These are phyloP conservation scores for Amblyjoppa fuscipennis DNA, from an alignment of 2,888 invertebrate species.

Conservation along the genomic window DNA sequence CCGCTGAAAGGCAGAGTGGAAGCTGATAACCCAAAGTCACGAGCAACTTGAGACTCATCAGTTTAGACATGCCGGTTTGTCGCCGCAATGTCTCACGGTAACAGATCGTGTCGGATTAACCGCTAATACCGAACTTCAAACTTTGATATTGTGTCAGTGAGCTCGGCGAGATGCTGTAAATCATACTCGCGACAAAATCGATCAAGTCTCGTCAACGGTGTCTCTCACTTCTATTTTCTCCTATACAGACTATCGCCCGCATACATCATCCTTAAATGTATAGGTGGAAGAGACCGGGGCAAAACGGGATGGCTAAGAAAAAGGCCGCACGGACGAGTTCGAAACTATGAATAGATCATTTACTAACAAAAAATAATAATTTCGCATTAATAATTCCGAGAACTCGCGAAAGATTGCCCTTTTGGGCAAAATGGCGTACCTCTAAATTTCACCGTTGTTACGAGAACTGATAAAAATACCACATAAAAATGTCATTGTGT, in stretches of 20 bases:
- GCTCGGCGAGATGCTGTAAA: conserved; percentile 7
- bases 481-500: too few species aligned
- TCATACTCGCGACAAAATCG: conserved; percentile 14
- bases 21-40: background rate
- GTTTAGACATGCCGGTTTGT: conserved; percentile 16
- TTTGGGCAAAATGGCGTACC: too few species aligned
- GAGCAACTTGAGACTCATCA: conserved; percentile 38
- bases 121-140: conserved; percentile 2
- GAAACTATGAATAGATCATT: too few species aligned
- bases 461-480: too few species aligned
- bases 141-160: conserved; percentile 10
- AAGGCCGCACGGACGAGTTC: too few species aligned
- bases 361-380: too few species aligned
- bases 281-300: background rate
- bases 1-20: background rate
- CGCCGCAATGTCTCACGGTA: background rate
- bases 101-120: background rate
- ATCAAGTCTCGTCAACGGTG: background rate
- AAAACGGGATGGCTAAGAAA: too few species aligned
- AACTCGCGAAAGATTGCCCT: too few species aligned
- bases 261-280: background rate
- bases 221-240: conserved; percentile 33
- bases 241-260: background rate
- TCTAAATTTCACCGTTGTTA: too few species aligned
- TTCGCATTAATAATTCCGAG: too few species aligned